Conservation (phyloP, 2,888 invertebrate species). For the Euzetes globulus region DNA sequence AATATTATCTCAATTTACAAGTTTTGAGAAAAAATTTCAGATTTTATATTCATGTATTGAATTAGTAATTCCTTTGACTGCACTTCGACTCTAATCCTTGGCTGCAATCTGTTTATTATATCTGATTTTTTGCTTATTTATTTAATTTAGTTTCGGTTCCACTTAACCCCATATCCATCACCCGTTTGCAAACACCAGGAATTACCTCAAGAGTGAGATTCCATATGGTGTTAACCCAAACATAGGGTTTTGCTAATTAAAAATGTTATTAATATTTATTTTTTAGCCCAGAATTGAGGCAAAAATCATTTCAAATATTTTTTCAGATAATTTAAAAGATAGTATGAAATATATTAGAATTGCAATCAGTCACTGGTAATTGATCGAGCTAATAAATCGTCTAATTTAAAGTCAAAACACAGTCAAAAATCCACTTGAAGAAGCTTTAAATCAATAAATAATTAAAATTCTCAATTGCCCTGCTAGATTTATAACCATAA, state of each 20-base stretch:
- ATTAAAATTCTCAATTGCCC: no score
- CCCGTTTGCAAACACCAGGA: background rate
- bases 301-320: no score
- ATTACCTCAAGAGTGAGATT: background rate
- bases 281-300: background rate
- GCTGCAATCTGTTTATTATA: background rate
- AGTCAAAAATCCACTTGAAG: no score
- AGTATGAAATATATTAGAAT: no score
- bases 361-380: no score
- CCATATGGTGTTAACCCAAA: background rate
- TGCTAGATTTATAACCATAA: no score
- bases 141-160: background rate
- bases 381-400: no score
- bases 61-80: background rate
- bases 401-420: no score
- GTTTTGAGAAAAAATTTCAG: background rate
- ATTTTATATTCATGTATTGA: background rate
- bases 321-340: no score
- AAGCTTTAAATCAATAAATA: no score
- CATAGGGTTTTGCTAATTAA: conserved; percentile 1
- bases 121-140: background rate
- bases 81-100: background rate
- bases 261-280: background rate
- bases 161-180: background rate
- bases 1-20: background rate